Conservation (phyloP, 2,113 vertebrate species). For the Albula glossodonta region DNA sequence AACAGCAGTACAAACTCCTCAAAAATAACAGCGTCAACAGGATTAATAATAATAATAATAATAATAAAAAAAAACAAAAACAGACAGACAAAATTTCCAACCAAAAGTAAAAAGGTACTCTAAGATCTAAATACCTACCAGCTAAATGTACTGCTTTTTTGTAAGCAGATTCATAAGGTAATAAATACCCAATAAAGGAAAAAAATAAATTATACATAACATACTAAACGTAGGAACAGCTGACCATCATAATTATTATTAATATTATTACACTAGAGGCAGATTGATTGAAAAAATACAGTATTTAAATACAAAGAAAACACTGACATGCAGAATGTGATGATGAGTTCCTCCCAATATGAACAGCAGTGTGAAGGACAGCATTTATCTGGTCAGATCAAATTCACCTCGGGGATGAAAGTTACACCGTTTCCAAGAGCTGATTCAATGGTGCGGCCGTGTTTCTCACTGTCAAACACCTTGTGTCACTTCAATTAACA, state of each 20-base stretch:
- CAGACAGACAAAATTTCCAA: slow-evolving; percentile 65
- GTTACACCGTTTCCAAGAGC: slow-evolving; percentile 17
- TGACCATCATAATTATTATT: slow-evolving; percentile 90
- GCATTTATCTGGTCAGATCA: slow-evolving; percentile 34
- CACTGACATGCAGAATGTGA: slow-evolving; percentile 82
- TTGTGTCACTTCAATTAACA: neutral
- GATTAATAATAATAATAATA: slow-evolving; percentile 48
- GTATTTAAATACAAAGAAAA: slow-evolving; percentile 87
- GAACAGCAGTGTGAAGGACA: slow-evolving; percentile 77
- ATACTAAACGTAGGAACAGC: slow-evolving; percentile 95
- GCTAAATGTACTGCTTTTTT: slow-evolving; percentile 81
- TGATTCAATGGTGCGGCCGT: neutral
- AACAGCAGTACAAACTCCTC: slow-evolving; percentile 74
- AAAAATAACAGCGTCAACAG: slow-evolving; percentile 69
- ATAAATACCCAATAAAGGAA: slow-evolving; percentile 74
- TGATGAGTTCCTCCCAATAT: slow-evolving; percentile 76
- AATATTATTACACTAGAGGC: slow-evolving; percentile 95
- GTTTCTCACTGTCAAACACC: neutral
- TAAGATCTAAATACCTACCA: slow-evolving; percentile 82
- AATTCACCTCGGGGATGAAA: slow-evolving; percentile 21
- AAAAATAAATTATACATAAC: slow-evolving; percentile 99
- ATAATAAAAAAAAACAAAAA: slow-evolving; percentile 66
- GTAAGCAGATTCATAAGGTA: slow-evolving; percentile 78
- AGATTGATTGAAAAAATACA: slow-evolving; percentile 91
- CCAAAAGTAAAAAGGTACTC: slow-evolving; percentile 70